Conservation (phyloP, 2,797 vertebrate species). For the Rhabdophis nuchalis region DNA sequence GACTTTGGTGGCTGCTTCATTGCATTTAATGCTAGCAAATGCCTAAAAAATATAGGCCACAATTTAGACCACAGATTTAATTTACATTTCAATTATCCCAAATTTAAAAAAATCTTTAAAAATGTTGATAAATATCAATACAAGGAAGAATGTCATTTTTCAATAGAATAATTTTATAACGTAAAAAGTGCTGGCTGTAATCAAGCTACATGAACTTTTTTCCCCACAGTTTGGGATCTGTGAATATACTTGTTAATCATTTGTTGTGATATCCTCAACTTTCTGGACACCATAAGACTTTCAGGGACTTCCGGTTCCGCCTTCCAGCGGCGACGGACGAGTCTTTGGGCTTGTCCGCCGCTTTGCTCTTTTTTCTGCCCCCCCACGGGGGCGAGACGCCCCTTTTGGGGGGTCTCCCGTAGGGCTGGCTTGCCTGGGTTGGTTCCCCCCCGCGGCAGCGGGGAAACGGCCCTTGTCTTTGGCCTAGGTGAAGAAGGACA, state of each 20-base stretch:
- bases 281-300: background rate
- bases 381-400: too few species aligned
- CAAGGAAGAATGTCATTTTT: slow-evolving; percentile 42
- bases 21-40: background rate
- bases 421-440: too few species aligned
- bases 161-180: background rate
- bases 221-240: slow-evolving; percentile 27
- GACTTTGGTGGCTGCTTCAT: background rate
- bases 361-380: too few species aligned
- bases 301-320: too few species aligned
- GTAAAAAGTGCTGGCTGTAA: slow-evolving; percentile 51
- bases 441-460: too few species aligned
- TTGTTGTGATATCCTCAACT: background rate
- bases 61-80: background rate
- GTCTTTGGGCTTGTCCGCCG: too few species aligned
- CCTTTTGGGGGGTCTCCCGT: too few species aligned
- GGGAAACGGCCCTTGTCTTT: too few species aligned
- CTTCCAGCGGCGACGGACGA: too few species aligned
- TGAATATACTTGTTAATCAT: background rate
- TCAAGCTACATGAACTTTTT: slow-evolving; percentile 29
- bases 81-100: background rate
- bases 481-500: too few species aligned
- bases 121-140: slow-evolving; percentile 55
- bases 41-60: background rate
- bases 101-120: background rate